These are phyloP conservation scores for Alviniconcha strummeri DNA, from an alignment of 2,888 invertebrate genomes.

Conservation along the genomic window DNA sequence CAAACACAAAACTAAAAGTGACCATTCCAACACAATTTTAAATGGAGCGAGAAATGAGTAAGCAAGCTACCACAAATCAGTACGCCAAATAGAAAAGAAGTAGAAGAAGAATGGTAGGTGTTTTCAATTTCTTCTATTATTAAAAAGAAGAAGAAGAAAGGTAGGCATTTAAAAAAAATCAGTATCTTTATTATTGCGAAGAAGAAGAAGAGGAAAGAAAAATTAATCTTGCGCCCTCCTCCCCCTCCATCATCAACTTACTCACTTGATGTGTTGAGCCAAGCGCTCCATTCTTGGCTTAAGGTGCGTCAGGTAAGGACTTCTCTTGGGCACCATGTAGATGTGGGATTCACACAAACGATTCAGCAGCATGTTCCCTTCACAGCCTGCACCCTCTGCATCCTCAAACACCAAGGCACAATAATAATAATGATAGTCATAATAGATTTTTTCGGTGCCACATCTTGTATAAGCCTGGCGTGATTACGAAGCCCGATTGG, in stretches of 20 bases:
- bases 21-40: no score
- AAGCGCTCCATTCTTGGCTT: neutral
- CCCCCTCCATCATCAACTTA: neutral
- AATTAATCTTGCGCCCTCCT: neutral
- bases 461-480: neutral
- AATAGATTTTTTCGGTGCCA: neutral
- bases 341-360: slow-evolving; percentile 8
- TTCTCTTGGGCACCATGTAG: neutral
- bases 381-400: neutral
- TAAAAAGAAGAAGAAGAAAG: no score
- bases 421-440: neutral
- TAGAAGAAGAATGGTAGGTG: no score
- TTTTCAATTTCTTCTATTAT: no score
- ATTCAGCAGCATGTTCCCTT: slow-evolving; percentile 8
- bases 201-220: no score
- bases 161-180: no score
- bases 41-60: no score
- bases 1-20: no score
- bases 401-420: neutral
- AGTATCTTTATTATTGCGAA: no score
- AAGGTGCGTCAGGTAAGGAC: neutral
- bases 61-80: no score
- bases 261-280: neutral
- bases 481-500: no score
- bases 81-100: no score